phyloP scores from a whole-genome alignment of 2,888 invertebrate species.

The Synergus laeviventris region DNA sequence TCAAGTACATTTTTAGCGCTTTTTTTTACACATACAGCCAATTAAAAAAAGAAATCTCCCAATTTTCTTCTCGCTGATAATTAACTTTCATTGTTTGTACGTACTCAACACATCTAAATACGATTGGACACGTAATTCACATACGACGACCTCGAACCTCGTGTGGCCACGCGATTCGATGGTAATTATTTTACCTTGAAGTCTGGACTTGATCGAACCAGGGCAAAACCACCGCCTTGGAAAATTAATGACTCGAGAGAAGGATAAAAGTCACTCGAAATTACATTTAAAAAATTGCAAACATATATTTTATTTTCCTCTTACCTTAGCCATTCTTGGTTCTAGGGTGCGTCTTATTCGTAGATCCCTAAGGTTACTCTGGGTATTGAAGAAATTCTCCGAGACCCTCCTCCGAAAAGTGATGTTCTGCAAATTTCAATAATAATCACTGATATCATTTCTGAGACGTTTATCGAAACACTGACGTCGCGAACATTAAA shows the following conservation, averaged over 20 bases:
- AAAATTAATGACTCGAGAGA: neutral
- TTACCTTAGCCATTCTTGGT: conserved; percentile 34
- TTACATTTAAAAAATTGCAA: neutral
- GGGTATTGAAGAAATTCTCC: neutral
- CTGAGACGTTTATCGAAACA: neutral
- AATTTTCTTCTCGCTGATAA: neutral
- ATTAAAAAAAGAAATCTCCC: neutral
- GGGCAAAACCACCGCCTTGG: neutral
- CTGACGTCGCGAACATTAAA: conserved; percentile 20
- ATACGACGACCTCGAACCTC: conserved; percentile 28
- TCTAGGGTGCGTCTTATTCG: conserved; percentile 25
- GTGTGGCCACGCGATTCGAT: conserved; percentile 16
- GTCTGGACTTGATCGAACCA: conserved; percentile 5
- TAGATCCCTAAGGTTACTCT: neutral
- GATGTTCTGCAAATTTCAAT: conserved; percentile 16
- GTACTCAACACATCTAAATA: neutral
- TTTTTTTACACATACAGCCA: neutral
- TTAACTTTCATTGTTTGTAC: neutral
- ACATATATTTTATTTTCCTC: neutral
- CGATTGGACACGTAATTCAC: neutral
- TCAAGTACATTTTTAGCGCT: too few relatives aligned
- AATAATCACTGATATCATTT: conserved; percentile 21
- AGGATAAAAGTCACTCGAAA: neutral
- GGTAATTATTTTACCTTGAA: conserved; percentile 27
- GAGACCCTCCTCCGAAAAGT: conserved; percentile 3